Evolutionary conservation across 1,140 invertebrate genomes (phyloP), one percentile per base, ranked within the genome.

Genomic region (Atta colombica): DNA sequence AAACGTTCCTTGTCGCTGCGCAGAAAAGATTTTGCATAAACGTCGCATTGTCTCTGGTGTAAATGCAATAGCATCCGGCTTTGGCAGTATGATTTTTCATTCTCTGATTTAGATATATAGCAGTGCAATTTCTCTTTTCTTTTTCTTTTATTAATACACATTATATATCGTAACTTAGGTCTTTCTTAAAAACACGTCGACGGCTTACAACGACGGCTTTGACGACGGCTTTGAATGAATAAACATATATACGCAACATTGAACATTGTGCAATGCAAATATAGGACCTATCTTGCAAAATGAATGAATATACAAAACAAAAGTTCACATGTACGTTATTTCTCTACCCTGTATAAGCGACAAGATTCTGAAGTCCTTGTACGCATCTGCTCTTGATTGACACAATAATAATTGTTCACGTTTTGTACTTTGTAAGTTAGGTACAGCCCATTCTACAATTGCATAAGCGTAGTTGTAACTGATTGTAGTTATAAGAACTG

Each of bases 1-100:
- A 78, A 92, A 93, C 86, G 80, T 88, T n/a, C 18, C 66, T 90
- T 68, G 85, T 81, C 49, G 66, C 81, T 91, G 53, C 89, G 88
- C 77, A n/a, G 86, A 93, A 90, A 88, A 45, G n/a, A 3, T 90
- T 58, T 87, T 92, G 78, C 90, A 90, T 91, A 88, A 85, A 93
- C 92, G 71, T 60, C 65, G 49, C 31, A 39, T 93, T 87, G 92
- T 93, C 91, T 93, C 85, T 68, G 1, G 91, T 85, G 69, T 92
- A 87, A 93, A 93, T 94, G 91, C 92, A 94, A 93, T 92, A 94
- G 92, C 92, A 94, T 93, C 89, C 87, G 39, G 81, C 91, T 93
- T 94, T 95, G 94, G 94, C 94, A 95, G 94, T 95, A 94, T 92
- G 91, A 92, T 92, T 90, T 90, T 91, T 69, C 71, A 66, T 90